A percentile compares a stretch with the other conserved stretches of the same genome.
Evolutionary conservation across 2,113 vertebrate genomes (phyloP).

Genomic region (Dromaius novaehollandiae): DNA sequence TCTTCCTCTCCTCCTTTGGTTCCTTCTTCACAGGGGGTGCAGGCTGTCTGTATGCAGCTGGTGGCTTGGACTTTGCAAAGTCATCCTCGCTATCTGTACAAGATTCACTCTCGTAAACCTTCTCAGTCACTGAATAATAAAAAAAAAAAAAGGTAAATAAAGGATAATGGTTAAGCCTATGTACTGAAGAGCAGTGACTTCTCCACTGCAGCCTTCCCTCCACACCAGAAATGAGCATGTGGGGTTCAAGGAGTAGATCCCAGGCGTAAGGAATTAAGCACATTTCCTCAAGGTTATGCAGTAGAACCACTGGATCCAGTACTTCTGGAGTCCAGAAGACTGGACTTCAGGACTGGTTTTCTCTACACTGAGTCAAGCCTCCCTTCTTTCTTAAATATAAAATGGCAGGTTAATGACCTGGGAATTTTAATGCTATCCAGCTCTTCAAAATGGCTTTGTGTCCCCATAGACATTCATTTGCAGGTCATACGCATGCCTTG

Average conservation of each 20-base stretch:
- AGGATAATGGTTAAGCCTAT: neutral
- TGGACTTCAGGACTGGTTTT: neutral
- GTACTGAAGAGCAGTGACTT: neutral
- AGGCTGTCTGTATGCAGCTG: conserved; percentile 30
- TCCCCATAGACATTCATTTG: neutral
- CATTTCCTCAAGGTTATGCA: neutral
- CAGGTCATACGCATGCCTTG: neutral
- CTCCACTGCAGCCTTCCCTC: fast-evolving
- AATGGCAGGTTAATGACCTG: neutral
- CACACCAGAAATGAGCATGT: neutral
- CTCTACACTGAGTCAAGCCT: neutral
- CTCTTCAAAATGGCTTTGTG: neutral
- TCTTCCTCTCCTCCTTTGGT: conserved; percentile 80
- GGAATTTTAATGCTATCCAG: neutral
- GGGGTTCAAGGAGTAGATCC: neutral
- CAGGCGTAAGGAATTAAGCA: neutral
- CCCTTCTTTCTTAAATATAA: neutral
- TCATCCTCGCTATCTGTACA: conserved; percentile 90
- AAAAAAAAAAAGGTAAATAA: neutral
- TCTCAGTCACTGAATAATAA: conserved; percentile 88
- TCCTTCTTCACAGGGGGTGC: conserved; percentile 52
- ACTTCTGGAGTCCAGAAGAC: neutral
- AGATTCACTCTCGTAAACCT: conserved; percentile 90
- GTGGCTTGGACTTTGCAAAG: conserved; percentile 49
- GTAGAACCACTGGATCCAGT: neutral